These are phyloP conservation scores for Denticeps clupeoides DNA, from an alignment of 2,797 vertebrate species.

Conservation along the genomic window DNA sequence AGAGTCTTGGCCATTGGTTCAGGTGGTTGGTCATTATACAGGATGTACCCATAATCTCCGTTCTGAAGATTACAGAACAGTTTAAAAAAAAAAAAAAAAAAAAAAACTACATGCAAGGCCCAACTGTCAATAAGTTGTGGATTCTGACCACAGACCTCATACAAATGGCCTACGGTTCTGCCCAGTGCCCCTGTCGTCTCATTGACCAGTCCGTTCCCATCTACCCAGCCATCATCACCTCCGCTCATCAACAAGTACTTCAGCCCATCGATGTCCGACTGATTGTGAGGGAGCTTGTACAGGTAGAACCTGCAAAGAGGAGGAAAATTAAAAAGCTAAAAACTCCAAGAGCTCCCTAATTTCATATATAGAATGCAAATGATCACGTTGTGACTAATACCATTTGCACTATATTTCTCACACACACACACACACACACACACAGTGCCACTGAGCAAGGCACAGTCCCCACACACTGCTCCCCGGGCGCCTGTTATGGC, in stretches of 20 bases:
- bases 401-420: too few species aligned
- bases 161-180: slow-evolving; percentile 66
- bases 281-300: slow-evolving; percentile 70
- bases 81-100: not conserved
- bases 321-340: not conserved
- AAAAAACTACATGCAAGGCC: not conserved
- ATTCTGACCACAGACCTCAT: slow-evolving; percentile 43
- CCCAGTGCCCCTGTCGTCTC: slow-evolving; percentile 62
- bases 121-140: not conserved
- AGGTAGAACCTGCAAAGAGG: slow-evolving; percentile 66
- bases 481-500: too few species aligned
- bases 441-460: too few species aligned
- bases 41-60: slow-evolving; percentile 62
- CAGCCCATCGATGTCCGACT: slow-evolving; percentile 38
- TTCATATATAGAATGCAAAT: too few species aligned
- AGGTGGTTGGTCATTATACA: slow-evolving; percentile 74
- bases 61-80: slow-evolving; percentile 17
- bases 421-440: too few species aligned
- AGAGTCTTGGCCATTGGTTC: slow-evolving; percentile 32
- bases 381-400: too few species aligned
- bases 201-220: slow-evolving; percentile 56
- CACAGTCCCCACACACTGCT: too few species aligned
- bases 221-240: slow-evolving; percentile 55
- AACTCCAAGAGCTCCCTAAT: not conserved
- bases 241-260: slow-evolving; percentile 66